Conservation (phyloP, 2,888 invertebrate species). For the Conomelus anceps region DNA sequence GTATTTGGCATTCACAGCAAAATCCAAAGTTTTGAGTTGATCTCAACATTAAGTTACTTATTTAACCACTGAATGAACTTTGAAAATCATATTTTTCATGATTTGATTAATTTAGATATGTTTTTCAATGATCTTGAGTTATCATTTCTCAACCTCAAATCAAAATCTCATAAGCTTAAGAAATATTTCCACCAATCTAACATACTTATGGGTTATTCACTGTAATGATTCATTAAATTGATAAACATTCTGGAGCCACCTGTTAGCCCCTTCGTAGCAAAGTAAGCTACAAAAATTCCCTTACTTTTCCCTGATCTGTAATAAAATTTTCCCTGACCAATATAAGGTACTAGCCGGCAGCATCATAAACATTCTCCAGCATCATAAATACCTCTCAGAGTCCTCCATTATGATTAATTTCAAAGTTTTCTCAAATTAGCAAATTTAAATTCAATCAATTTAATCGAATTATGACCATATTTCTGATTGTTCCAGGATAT, state of each 20-base stretch:
- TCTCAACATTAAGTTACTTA: conserved; percentile 55
- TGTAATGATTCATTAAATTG: too few species aligned
- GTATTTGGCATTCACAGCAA: conserved; percentile 79
- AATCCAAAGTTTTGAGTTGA: conserved; percentile 59
- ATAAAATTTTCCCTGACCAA: too few species aligned
- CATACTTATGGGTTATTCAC: too few species aligned
- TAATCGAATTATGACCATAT: background rate
- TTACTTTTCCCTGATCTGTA: too few species aligned
- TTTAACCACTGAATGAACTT: background rate
- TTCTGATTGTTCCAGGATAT: conserved; percentile 42
- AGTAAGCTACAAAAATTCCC: too few species aligned
- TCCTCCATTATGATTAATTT: background rate
- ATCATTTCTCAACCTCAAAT: background rate
- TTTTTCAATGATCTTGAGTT: background rate
- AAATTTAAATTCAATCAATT: background rate
- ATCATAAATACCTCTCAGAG: background rate
- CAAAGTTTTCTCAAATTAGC: background rate
- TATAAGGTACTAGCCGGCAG: too few species aligned
- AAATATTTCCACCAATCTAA: too few species aligned
- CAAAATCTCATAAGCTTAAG: too few species aligned
- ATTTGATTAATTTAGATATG: background rate
- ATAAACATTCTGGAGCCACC: too few species aligned
- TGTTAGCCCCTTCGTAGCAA: too few species aligned
- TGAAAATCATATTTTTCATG: background rate
- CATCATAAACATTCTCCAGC: background rate